phyloP scores from a whole-genome alignment of 2,888 invertebrate species.

The Tipula confusa region DNA sequence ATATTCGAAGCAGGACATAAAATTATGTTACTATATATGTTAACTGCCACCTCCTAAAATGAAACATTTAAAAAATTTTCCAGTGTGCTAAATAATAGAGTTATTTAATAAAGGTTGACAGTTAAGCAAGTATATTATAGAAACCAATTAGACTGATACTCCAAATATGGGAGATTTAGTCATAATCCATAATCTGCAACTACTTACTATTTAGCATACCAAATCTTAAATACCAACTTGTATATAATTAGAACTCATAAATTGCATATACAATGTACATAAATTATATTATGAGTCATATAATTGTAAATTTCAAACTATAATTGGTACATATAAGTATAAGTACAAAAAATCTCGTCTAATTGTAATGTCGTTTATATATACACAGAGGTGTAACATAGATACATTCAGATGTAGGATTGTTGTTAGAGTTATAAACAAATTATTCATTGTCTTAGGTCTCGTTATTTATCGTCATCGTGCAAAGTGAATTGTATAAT shows the following conservation, averaged over 20 bases:
- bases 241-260: not conserved
- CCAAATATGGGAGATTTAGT: too few species aligned
- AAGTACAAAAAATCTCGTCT: not conserved
- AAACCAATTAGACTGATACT: too few species aligned
- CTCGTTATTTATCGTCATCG: not conserved
- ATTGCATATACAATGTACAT: not conserved
- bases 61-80: too few species aligned
- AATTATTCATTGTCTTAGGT: not conserved
- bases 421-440: not conserved
- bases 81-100: too few species aligned
- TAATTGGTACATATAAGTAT: not conserved
- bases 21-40: too few species aligned
- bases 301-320: not conserved
- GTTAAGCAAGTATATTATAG: too few species aligned
- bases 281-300: not conserved
- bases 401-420: not conserved
- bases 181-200: too few species aligned
- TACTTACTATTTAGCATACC: too few species aligned
- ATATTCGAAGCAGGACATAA: too few species aligned
- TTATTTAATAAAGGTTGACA: too few species aligned
- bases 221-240: not conserved
- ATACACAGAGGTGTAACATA: not conserved
- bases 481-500: not conserved
- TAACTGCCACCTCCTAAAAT: too few species aligned
- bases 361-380: not conserved